Percentiles rank a stretch among this genome's conserved stretches.
phyloP scores from a whole-genome alignment of 2,888 invertebrate species.

The Salticus scenicus region DNA sequence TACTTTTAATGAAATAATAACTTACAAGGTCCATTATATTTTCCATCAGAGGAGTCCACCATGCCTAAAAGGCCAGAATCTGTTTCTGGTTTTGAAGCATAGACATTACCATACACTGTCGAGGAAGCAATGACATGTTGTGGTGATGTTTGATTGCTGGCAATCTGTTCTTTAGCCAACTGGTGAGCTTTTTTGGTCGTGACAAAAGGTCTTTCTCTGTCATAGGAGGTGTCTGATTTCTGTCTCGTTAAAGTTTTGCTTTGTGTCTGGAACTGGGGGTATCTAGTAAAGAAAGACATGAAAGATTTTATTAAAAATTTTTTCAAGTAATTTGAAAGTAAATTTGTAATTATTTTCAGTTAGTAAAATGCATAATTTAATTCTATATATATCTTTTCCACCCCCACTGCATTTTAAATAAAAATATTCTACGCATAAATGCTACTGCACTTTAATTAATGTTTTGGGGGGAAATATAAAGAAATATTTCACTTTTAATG shows the following conservation, averaged over 20 bases:
- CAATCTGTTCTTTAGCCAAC: slow-evolving; percentile 75
- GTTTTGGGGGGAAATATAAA: no score
- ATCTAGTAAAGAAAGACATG: slow-evolving; percentile 28
- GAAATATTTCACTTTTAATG: no score
- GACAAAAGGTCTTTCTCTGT: slow-evolving; percentile 81
- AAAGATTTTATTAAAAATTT: not conserved
- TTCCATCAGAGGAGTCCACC: slow-evolving; percentile 25
- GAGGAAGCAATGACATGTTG: slow-evolving; percentile 68
- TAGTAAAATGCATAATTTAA: no score
- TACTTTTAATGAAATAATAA: no score
- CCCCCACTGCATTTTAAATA: no score
- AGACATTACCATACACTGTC: slow-evolving; percentile 65
- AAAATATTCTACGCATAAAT: no score
- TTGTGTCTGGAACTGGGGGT: slow-evolving; percentile 71
- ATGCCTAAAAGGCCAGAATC: slow-evolving; percentile 51
- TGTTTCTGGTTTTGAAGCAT: slow-evolving; percentile 54
- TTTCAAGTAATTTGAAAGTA: not conserved
- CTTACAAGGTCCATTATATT: slow-evolving; percentile 30
- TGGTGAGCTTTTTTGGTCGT: slow-evolving; percentile 80
- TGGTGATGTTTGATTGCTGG: slow-evolving; percentile 71
- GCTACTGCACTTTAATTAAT: no score
- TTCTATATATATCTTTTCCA: no score
- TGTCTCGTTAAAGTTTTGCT: slow-evolving; percentile 73
- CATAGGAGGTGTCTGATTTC: slow-evolving; percentile 75
- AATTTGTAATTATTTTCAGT: no score